Conservation (phyloP, 2,797 vertebrate genomes). For the Fringilla coelebs region DNA sequence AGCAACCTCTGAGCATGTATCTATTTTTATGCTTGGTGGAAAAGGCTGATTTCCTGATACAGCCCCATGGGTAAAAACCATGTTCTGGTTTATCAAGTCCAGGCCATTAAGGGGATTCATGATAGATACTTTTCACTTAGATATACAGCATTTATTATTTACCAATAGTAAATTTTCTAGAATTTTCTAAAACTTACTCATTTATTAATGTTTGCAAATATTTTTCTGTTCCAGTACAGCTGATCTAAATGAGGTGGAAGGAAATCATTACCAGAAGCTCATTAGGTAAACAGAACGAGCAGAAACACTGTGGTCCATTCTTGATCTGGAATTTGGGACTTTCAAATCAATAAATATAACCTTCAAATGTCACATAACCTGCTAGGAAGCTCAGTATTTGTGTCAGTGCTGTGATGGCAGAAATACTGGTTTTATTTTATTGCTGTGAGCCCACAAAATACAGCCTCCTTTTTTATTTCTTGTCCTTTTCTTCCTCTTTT, state of each 20-base stretch:
- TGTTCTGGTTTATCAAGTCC: not conserved
- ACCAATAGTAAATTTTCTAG: not conserved
- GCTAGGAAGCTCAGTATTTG: not conserved
- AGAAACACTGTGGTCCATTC: not conserved
- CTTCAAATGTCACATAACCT: not conserved
- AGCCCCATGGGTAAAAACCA: not conserved
- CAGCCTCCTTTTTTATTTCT: not conserved
- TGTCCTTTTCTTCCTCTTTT: not conserved
- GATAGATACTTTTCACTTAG: not conserved
- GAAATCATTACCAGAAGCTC: not conserved
- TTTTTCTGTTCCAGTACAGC: not conserved
- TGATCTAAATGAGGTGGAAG: not conserved
- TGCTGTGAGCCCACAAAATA: not conserved
- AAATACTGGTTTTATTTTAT: not conserved
- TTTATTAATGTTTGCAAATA: not conserved
- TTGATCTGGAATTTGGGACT: not conserved
- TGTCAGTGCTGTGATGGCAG: not conserved
- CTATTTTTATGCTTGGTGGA: not conserved
- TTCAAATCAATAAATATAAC: not conserved
- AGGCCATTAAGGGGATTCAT: not conserved
- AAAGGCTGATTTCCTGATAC: not conserved
- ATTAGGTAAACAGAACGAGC: not conserved
- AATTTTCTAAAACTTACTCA: not conserved
- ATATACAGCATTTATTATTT: not conserved
- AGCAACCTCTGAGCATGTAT: not conserved